Evolutionary conservation across 2,888 invertebrate genomes (phyloP), one percentile per base, ranked within the genome.

Genomic region (Bursaphelenchus okinawaensis): DNA sequence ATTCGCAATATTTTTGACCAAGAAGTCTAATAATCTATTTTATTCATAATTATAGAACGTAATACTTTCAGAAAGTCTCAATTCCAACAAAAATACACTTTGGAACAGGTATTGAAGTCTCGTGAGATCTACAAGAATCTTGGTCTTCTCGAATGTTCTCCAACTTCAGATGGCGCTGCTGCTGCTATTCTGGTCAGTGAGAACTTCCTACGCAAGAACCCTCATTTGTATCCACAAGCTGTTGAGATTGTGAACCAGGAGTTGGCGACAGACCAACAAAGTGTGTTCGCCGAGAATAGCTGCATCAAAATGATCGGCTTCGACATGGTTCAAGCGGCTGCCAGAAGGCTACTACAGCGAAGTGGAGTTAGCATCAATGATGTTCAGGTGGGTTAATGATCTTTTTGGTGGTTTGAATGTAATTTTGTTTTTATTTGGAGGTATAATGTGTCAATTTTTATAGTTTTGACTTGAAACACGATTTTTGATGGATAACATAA

Each of bases 131-230:
- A 90, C 84, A 92, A 91, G 2, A 91, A 92, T 0, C 86, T 98
- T 55, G 98, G 96, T 1, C 94, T 95, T 83, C 86, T 96, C 12
- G 94, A 95, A 65, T 77, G 31, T 70, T 85, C 85, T 82, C 96
- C 96, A 0, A 98, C 96, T 0, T 95, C 94, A 55, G 95, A 98
- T 85, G 98, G 98, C n/a, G 89, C 93, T 0, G 96, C 92, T 24
- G 93, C 94, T 26, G 94, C 90, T 0, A 87, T 98, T 67, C 79
- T 98, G 52, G 93, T 90, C 71, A 92, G 91, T 8, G 94, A 96
- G 84, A 88, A 89, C 16, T 98, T 93, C 83, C 93, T 98, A 0
- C 72, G 71, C 40, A 87, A 87, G 28, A 90, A 92, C 80, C 83
- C 83, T 50, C 89, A 90, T 7, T 86, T 96, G 16, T 89, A 93